These are phyloP conservation scores for Dioctria linearis DNA, from an alignment of 2,888 invertebrate genomes.

Conservation along the genomic window DNA sequence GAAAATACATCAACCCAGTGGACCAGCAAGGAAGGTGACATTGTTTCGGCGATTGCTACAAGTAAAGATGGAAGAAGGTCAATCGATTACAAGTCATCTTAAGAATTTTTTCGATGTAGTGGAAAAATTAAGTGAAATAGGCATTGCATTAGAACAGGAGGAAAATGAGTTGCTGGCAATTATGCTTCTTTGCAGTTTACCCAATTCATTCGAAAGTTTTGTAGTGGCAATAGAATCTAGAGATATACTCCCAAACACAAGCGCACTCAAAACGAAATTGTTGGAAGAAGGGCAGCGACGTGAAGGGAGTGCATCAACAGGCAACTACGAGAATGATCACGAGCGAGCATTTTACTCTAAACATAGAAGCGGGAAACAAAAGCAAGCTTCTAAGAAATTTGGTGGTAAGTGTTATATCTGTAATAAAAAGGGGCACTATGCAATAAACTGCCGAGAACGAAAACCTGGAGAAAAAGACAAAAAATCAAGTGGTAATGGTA, in stretches of 20 bases:
- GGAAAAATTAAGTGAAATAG: slow-evolving; percentile 56
- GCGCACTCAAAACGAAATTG: slow-evolving; percentile 52
- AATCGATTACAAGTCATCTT: slow-evolving; percentile 54
- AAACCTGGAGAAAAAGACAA: background rate
- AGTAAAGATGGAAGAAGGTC: slow-evolving; percentile 47
- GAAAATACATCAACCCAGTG: slow-evolving; percentile 55
- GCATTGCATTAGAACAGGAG: slow-evolving; percentile 43
- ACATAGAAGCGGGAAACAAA: no score
- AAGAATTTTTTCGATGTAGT: slow-evolving; percentile 54
- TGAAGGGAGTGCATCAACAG: slow-evolving; percentile 12
- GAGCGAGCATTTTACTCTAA: slow-evolving; percentile 50
- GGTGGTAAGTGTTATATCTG: slow-evolving; percentile 51
- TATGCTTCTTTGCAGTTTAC: slow-evolving; percentile 58
- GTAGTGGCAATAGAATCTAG: slow-evolving; percentile 59
- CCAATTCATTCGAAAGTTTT: slow-evolving; percentile 57
- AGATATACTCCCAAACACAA: slow-evolving; percentile 52
- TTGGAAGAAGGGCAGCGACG: slow-evolving; percentile 54
- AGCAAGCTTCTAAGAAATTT: slow-evolving; percentile 1
- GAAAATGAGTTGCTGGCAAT: slow-evolving; percentile 56
- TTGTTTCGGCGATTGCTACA: slow-evolving; percentile 55
- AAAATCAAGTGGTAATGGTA: background rate
- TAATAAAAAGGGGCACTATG: slow-evolving; percentile 47
- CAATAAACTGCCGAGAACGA: background rate
- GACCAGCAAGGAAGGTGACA: slow-evolving; percentile 58
- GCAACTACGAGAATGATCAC: background rate